Evolutionary conservation across 2,797 vertebrate genomes (phyloP), one percentile per base, ranked within the genome.

Genomic region (Anomalospiza imberbis): DNA sequence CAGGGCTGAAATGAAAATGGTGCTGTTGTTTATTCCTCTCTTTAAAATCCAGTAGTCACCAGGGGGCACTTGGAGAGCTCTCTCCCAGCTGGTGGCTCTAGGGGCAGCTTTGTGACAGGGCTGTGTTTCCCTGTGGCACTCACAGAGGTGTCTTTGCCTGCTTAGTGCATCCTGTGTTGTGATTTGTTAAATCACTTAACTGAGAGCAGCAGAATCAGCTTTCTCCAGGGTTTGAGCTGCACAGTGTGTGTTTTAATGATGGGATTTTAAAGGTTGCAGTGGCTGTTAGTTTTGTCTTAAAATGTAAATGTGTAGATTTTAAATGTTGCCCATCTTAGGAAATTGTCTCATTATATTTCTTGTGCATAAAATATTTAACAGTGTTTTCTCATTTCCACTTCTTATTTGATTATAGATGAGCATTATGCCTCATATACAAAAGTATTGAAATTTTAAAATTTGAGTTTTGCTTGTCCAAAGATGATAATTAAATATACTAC

Each of bases 1-100:
- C 26, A 4, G 28, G 60, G 51, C 38, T 72, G 45, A 44, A 79
- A 36, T 34, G 14, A 29, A 18, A 86, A 13, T 18, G 5, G 10
- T 31, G 8, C 53, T 57, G 31, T 42, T 13, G 8, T 75, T 55
- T 78, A 38, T 75, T 60, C 28, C 25, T 67, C 17, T 42, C 44
- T 50, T 20, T 17, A 20, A 70, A 61, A 54, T 18, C 11, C 9
- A 11, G 9, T 19, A 7, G 91, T 93, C 92, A 65, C 94, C 90
- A 96, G 94, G 67, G 87, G 94, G 91, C 95, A 88, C 66, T 81
- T 89, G 21, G 51, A 26, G 78, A 81, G 34, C 62, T 85, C 58
- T 75, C 40, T 54, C 10, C 20, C 10, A 5, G 25, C 62, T 8
- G 34, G 38, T 91, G 71, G 26, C 65, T 83, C 29, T 10, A 24